Base-by-base conservation (phyloP, 2,888 invertebrate genomes). In the Diadegma fenestrale region DNA sequence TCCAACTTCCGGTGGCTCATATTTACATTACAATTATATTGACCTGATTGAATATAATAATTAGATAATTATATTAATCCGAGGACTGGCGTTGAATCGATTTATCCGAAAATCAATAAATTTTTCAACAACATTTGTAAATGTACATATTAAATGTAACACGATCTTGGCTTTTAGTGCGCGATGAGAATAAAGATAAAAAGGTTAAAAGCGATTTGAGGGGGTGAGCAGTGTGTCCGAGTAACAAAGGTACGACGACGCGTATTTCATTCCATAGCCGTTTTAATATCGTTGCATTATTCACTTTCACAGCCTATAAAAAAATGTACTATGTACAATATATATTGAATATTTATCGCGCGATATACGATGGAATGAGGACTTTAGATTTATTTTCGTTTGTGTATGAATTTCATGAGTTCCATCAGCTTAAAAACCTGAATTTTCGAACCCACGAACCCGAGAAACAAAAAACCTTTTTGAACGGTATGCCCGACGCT, bases 241-340 rank as follows among this genome's bases (percentile, higher is more conserved):
- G 22, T 8, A 45, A 69, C 43, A 61, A 58, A 78, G 33, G 58
- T 43, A 61, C 19, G 22, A 37, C 45, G 69, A 8, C n/a, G 17
- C 43, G 41, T 43, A 64, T 63, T 85, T 69, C 63, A n/a, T 51
- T 68, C 51, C 30, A 63, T 54, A 19, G 69, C 48, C 78, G 43
- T 58, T 68, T 79, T 71, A 17, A 22, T 12, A 79, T 81, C 66
- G 63, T 61, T 80, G 72, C 72, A 77, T 84, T 63, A 79, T 71
- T 78, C 45, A 79, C 73, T 85, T 84, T 88, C 88, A 88, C 88
- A 89, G 89, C 88, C 88, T 88, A 85, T 85, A 72, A 82, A 75
- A 75, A 83, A 84, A 84, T 81, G 76, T 83, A 73, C 76, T 89
- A 88, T 88, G 77, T 89, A 89, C 89, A 88, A 86, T 81, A 83